These are phyloP conservation scores for Trichacis sp. DNA, from an alignment of 2,888 invertebrate genomes.

Conservation along the genomic window DNA sequence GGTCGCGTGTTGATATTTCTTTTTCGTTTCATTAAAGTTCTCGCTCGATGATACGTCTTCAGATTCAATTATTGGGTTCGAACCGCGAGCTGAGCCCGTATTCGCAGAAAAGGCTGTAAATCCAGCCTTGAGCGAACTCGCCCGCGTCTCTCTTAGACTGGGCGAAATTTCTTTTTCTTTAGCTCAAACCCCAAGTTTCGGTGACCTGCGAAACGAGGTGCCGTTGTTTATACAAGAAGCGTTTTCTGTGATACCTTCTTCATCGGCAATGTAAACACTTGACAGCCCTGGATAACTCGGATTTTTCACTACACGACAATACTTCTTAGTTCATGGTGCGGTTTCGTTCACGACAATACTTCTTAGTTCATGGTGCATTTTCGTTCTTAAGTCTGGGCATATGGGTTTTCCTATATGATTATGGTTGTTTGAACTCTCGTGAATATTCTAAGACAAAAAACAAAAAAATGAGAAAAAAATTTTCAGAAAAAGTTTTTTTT, in stretches of 20 bases:
- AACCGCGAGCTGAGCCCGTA: constrained; percentile 52
- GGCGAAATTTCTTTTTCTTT: constrained; percentile 58
- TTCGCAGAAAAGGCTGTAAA: constrained; percentile 69
- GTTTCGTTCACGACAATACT: too few relatives aligned
- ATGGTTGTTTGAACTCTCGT: too few relatives aligned
- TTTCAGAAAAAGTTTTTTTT: too few relatives aligned
- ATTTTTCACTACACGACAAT: constrained; percentile 5
- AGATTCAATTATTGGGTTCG: constrained; percentile 36
- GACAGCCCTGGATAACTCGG: too few relatives aligned
- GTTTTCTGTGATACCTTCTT: constrained; percentile 3
- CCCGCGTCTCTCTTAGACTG: constrained; percentile 54
- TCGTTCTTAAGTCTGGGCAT: too few relatives aligned
- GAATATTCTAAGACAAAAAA: too few relatives aligned
- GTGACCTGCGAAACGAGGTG: constrained; percentile 65
- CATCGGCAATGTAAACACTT: constrained; percentile 48
- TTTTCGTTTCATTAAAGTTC: constrained; percentile 23
- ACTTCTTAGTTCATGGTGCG: too few relatives aligned
- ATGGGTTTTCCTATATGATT: too few relatives aligned
- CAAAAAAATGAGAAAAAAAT: too few relatives aligned
- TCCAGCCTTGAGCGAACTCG: constrained; percentile 66
- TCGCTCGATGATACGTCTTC: constrained; percentile 24
- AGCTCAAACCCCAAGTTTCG: constrained; percentile 43
- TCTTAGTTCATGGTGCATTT: too few relatives aligned
- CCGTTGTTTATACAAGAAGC: constrained; percentile 57
- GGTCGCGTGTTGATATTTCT: constrained; percentile 16